Base-by-base conservation (phyloP, 2,797 vertebrate genomes). In the Gobio occitaniae region DNA sequence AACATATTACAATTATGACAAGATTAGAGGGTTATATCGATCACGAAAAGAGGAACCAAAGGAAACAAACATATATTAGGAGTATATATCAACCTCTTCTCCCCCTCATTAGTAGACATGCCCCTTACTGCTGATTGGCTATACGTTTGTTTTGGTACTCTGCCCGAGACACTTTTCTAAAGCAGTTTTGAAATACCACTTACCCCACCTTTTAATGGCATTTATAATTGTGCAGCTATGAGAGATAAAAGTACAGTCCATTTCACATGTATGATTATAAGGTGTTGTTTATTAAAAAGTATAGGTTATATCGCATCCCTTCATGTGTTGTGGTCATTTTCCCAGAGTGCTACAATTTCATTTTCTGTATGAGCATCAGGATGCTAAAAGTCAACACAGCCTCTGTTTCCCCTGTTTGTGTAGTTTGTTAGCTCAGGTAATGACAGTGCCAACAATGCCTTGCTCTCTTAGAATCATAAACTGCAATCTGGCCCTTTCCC, bases 381-480 rank as follows among this genome's bases (percentile, higher is more conserved):
- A 86, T 84, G 81, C 84, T 80, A 80, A 85, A 80, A 78, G 63
- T 84, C 85, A 89, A 85, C 80, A 80, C 79, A 47, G 66, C 78
- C 47, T 72, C 63, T 78, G 74, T 68, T 56, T 32, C 13, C 29
- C 63, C 72, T 0, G 44, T 68, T 82, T 12, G 36, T 77, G 59
- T 59, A 81, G 78, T 85, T 85, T 88, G 85, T 88, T 88, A 85
- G 87, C 83, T 87, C 63, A 50, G 83, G 50, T 88, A 87, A 87
- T 85, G 83, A 69, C 82, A 84, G 48, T 82, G 84, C 85, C 84
- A 88, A 87, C 87, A 89, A 86, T 83, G 59, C 32, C 59, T 77
- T 36, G 41, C 71, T 65, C 81, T 74, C 54, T 66, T 54, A 69
- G 3, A 78, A 75, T 84, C 80, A 29, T 78, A 80, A 80, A 78